These are phyloP conservation scores for Calycopis cecrops DNA, from an alignment of 1,140 invertebrate genomes.

Conservation along the genomic window DNA sequence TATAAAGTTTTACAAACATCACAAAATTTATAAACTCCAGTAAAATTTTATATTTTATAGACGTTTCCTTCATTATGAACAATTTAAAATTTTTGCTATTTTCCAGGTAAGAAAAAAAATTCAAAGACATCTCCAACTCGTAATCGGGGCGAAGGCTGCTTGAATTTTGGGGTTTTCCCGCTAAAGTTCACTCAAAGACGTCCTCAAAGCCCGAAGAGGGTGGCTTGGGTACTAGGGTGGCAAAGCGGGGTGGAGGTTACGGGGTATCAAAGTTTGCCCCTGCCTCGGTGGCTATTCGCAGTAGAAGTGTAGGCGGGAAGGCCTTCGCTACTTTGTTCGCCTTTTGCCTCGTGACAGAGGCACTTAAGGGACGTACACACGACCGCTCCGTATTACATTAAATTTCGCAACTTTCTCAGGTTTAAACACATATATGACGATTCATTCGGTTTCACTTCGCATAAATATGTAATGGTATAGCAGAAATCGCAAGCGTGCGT, in stretches of 20 bases:
- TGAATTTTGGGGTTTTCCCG: conserved; percentile 70
- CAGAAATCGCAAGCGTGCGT: too few species aligned
- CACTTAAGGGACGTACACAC: conserved; percentile 68
- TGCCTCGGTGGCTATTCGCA: conserved; percentile 52
- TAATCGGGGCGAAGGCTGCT: conserved; percentile 54
- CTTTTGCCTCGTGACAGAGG: conserved; percentile 65
- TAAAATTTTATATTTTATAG: too few species aligned
- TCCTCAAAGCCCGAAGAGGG: conserved; percentile 60
- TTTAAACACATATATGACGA: conserved; percentile 19
- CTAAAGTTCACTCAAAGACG: conserved; percentile 69
- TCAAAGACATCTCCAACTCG: conserved; percentile 66
- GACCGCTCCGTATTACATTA: conserved; percentile 46
- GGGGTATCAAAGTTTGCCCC: conserved; percentile 66
- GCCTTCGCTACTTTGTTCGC: conserved; percentile 59
- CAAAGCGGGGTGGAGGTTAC: conserved; percentile 49
- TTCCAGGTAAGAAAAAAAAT: conserved; percentile 55
- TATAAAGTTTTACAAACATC: too few species aligned
- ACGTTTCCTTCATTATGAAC: too few species aligned
- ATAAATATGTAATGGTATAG: not conserved
- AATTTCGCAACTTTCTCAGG: conserved; percentile 49
- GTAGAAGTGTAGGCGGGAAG: conserved; percentile 51
- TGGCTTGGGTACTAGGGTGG: conserved; percentile 60
- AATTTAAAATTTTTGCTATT: not conserved
- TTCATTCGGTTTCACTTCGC: not conserved
- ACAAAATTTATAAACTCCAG: too few species aligned